These are phyloP conservation scores for Neodiprion lecontei DNA, from an alignment of 1,140 invertebrate species.

Conservation along the genomic window DNA sequence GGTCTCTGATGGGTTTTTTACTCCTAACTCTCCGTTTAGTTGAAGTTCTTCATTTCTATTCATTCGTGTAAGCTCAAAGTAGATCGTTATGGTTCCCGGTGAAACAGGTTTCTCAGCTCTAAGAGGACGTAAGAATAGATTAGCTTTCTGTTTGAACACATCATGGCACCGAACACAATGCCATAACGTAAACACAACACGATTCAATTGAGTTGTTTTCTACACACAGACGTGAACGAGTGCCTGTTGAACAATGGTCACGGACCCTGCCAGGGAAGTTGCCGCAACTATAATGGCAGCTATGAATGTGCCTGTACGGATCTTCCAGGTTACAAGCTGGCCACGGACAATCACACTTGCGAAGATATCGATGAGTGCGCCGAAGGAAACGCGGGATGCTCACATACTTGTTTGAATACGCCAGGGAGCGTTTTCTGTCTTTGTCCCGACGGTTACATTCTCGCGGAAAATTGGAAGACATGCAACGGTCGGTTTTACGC, in stretches of 20 bases:
- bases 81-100: no score
- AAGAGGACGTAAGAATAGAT: no score
- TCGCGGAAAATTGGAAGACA: slow-evolving; percentile 61
- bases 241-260: slow-evolving; percentile 69
- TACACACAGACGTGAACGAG: slow-evolving; percentile 66
- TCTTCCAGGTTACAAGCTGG: slow-evolving; percentile 66
- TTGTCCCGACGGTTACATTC: slow-evolving; percentile 66
- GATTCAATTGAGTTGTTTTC: neutral
- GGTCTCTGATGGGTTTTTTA: no score
- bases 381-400: slow-evolving; percentile 64
- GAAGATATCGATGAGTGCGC: slow-evolving; percentile 71
- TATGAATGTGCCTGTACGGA: slow-evolving; percentile 69
- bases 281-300: slow-evolving; percentile 68
- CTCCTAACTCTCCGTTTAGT: no score
- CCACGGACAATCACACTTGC: slow-evolving; percentile 63
- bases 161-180: no score
- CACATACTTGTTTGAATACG: slow-evolving; percentile 67
- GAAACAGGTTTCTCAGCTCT: no score
- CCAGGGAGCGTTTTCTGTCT: slow-evolving; percentile 68
- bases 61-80: no score
- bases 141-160: no score
- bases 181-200: no score
- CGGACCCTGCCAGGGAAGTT: slow-evolving; percentile 72
- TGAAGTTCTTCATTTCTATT: no score
- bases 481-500: slow-evolving; percentile 56